Evolutionary conservation across 2,888 invertebrate genomes (phyloP).

Genomic region (Athrips mouffetella): DNA sequence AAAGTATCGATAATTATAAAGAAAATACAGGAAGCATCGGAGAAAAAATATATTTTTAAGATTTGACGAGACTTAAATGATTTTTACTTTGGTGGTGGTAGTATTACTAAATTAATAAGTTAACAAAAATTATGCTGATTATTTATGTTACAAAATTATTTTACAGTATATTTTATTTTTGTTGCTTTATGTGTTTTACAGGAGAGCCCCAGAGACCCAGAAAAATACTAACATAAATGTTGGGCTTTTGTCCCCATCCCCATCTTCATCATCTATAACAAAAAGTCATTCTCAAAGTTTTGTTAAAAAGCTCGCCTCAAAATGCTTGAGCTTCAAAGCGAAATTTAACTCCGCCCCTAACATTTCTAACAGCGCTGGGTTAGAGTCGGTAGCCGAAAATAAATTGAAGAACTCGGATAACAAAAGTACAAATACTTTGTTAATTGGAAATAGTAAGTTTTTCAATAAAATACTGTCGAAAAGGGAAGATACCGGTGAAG

Average conservation of each 20-base stretch:
- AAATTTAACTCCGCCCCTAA: slow-evolving; percentile 75
- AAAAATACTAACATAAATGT: slow-evolving; percentile 66
- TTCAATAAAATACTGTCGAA: slow-evolving; percentile 63
- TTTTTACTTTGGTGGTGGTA: slow-evolving; percentile 44
- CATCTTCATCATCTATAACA: slow-evolving; percentile 67
- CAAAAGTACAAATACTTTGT: slow-evolving; percentile 55
- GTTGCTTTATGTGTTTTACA: slow-evolving; percentile 74
- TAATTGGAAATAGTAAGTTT: slow-evolving; percentile 72
- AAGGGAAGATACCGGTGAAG: slow-evolving; percentile 68
- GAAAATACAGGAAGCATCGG: no score
- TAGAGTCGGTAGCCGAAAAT: slow-evolving; percentile 55
- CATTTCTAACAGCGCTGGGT: slow-evolving; percentile 57
- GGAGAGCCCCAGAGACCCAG: slow-evolving; percentile 72
- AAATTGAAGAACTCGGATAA: slow-evolving; percentile 50
- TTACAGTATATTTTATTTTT: slow-evolving; percentile 42
- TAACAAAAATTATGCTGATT: slow-evolving; percentile 26
- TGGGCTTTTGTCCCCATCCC: slow-evolving; percentile 65
- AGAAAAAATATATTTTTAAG: no score
- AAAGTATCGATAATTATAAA: no score
- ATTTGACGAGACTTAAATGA: no score
- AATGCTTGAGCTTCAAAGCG: slow-evolving; percentile 72
- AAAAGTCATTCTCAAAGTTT: slow-evolving; percentile 69
- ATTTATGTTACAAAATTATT: slow-evolving; percentile 39
- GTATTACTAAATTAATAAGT: slow-evolving; percentile 17
- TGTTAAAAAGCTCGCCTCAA: slow-evolving; percentile 75